Conservation (phyloP, 1,140 invertebrate species). For the Drosophila tristis region DNA sequence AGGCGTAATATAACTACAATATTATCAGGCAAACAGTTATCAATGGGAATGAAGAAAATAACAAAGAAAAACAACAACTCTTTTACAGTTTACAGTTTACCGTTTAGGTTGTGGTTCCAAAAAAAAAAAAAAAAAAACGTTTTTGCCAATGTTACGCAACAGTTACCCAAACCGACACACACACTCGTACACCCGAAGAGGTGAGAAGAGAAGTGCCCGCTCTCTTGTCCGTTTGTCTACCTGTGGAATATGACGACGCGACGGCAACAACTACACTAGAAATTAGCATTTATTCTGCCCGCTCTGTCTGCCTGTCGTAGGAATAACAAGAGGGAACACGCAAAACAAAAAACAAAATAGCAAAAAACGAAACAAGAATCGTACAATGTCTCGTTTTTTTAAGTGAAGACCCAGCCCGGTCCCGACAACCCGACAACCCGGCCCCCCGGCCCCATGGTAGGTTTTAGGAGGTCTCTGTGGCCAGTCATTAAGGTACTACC, state of each 20-base stretch:
- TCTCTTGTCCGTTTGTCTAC: slow-evolving; percentile 10
- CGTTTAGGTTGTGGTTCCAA: too few species aligned
- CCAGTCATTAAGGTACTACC: slow-evolving; percentile 33
- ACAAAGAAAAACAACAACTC: too few species aligned
- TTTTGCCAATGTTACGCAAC: slow-evolving; percentile 1
- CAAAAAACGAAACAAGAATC: slow-evolving; percentile 25
- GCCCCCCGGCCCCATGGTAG: neutral
- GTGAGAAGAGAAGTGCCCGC: too few species aligned
- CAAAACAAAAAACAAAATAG: slow-evolving; percentile 26
- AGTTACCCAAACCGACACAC: too few species aligned
- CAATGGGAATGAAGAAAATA: too few species aligned
- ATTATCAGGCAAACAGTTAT: too few species aligned
- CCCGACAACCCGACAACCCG: neutral
- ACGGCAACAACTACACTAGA: slow-evolving; percentile 24
- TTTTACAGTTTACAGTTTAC: too few species aligned
- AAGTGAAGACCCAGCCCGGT: neutral
- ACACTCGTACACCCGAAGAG: too few species aligned
- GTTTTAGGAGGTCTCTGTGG: neutral
- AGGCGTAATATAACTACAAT: too few species aligned
- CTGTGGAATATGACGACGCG: slow-evolving; percentile 15
- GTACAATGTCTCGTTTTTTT: slow-evolving; percentile 11
- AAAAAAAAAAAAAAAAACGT: too few species aligned
- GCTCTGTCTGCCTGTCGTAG: slow-evolving; percentile 15
- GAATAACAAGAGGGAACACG: slow-evolving; percentile 5
- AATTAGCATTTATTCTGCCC: slow-evolving; percentile 69